phyloP scores from a whole-genome alignment of 2,888 invertebrate species.

The Campoplex nolae region DNA sequence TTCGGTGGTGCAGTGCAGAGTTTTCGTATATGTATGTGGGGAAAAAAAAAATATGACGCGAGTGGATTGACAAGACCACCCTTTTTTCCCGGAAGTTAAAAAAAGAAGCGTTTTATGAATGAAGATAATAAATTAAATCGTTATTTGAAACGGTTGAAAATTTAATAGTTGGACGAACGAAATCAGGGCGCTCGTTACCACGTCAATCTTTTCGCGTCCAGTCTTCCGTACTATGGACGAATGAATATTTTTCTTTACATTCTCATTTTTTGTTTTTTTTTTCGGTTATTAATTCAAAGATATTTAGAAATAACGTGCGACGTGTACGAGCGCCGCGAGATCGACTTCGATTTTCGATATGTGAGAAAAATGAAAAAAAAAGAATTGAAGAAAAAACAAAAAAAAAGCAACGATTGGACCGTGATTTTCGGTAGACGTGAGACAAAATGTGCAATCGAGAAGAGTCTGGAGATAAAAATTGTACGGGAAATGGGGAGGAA shows the following conservation, averaged over 20 bases:
- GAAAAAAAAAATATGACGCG: slow-evolving; percentile 13
- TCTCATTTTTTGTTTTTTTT: slow-evolving; percentile 18
- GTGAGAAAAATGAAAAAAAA: slow-evolving; percentile 41
- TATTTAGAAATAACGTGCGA: slow-evolving; percentile 19
- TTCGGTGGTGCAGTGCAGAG: slow-evolving; percentile 25
- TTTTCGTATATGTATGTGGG: slow-evolving; percentile 55
- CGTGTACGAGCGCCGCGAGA: slow-evolving; percentile 32
- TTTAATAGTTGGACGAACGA: slow-evolving; percentile 29
- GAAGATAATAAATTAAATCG: slow-evolving; percentile 7
- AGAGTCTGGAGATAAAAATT: slow-evolving; percentile 14
- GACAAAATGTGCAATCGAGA: slow-evolving; percentile 43
- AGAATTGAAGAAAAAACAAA: slow-evolving; percentile 45
- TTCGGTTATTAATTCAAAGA: slow-evolving; percentile 25
- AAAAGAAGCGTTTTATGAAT: slow-evolving; percentile 20
- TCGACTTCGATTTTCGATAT: background rate
- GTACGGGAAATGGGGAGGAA: slow-evolving; percentile 59
- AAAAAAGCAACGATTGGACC: slow-evolving; percentile 44
- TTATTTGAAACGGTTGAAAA: background rate
- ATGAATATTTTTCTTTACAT: slow-evolving; percentile 22
- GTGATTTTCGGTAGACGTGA: slow-evolving; percentile 37
- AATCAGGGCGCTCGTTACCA: slow-evolving; percentile 55
- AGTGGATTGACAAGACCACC: slow-evolving; percentile 53
- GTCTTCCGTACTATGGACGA: slow-evolving; percentile 64
- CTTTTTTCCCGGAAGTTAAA: slow-evolving; percentile 44
- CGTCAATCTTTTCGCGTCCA: slow-evolving; percentile 47